Percentiles rank a stretch among this genome's conserved stretches.
Evolutionary conservation across 2,797 vertebrate species (phyloP).

Genomic region (Hypotaenidia philippensis): DNA sequence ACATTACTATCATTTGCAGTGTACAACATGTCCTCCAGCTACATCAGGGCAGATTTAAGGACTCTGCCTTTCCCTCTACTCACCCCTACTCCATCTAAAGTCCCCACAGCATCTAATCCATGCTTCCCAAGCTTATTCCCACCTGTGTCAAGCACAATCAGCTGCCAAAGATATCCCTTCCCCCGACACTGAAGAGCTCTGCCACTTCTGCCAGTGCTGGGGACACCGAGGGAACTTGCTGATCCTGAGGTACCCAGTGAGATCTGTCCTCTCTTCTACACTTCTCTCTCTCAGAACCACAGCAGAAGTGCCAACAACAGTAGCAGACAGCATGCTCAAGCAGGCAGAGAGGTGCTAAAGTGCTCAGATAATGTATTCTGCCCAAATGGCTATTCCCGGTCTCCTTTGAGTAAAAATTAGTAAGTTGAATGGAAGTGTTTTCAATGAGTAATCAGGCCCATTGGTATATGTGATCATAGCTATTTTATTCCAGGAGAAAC

Average conservation of each 20-base stretch:
- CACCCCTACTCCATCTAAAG: neutral
- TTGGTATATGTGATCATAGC: neutral
- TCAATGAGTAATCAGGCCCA: neutral
- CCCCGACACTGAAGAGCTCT: neutral
- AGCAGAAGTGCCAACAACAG: neutral
- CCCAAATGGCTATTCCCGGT: neutral
- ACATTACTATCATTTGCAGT: rapidly evolving
- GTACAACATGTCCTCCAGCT: neutral
- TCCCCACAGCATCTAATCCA: neutral
- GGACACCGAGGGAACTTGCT: rapidly evolving
- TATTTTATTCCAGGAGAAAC: neutral
- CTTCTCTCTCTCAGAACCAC: neutral
- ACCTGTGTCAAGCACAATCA: neutral
- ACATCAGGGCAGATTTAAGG: neutral
- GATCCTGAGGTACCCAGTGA: neutral
- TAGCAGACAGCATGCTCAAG: neutral
- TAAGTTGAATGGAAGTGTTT: neutral
- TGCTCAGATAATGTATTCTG: neutral
- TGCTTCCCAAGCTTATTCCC: neutral
- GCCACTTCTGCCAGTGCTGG: neutral
- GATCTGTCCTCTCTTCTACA: neutral
- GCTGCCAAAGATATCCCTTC: neutral
- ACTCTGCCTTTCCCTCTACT: neutral
- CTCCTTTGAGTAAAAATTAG: neutral
- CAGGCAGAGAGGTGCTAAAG: neutral